Evolutionary conservation across 2,797 vertebrate species (phyloP).

Genomic region (Eurystomus glaucurus): DNA sequence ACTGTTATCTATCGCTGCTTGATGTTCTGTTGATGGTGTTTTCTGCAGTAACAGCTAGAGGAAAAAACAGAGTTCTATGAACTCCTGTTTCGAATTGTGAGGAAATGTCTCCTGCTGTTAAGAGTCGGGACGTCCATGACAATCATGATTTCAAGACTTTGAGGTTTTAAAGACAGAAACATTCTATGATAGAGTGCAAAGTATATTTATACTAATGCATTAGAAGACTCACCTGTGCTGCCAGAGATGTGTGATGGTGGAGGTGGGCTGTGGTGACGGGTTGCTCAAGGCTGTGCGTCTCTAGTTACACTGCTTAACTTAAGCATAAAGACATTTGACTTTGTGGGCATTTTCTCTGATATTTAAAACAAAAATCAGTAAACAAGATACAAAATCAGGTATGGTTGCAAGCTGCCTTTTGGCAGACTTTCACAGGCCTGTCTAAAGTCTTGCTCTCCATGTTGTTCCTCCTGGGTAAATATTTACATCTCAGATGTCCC

Average conservation of each 20-base stretch:
- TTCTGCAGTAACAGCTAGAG: not conserved
- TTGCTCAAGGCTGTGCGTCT: not conserved
- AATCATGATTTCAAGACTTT: not conserved
- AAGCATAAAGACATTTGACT: not conserved
- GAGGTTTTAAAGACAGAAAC: not conserved
- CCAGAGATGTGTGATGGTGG: not conserved
- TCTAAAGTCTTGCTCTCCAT: not conserved
- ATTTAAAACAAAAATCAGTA: not conserved
- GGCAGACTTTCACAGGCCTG: not conserved
- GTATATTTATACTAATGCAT: not conserved
- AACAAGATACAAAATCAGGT: not conserved
- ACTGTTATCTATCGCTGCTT: not conserved
- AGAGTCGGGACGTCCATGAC: fast-evolving
- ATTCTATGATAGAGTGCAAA: not conserved
- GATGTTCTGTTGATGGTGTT: not conserved
- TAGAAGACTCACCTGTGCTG: not conserved
- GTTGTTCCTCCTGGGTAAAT: not conserved
- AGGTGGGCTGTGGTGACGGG: not conserved
- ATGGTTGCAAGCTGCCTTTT: not conserved
- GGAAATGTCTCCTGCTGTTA: not conserved
- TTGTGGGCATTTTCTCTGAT: not conserved
- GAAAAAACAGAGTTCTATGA: not conserved
- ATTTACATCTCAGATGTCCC: not conserved
- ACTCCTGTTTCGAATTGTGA: not conserved
- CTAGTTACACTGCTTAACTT: not conserved